phyloP scores from a whole-genome alignment of 2,113 vertebrate species.

The Mohoua ochrocephala region DNA sequence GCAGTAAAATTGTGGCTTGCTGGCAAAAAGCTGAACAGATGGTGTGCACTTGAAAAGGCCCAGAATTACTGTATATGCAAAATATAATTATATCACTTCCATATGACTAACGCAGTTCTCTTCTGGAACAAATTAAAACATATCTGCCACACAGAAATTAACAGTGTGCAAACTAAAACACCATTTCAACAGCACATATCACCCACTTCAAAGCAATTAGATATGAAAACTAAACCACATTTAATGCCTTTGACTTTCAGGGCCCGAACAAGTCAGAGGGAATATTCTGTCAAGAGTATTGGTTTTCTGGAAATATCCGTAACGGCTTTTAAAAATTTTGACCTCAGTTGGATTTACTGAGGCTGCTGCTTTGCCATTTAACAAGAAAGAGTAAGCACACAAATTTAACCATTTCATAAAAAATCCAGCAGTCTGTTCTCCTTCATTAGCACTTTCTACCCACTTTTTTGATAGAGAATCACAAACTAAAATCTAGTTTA shows the following conservation, averaged over 20 bases:
- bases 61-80: slow-evolving; percentile 52
- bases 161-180: slow-evolving; percentile 49
- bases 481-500: neutral
- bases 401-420: neutral
- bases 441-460: neutral
- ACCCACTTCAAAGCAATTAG: slow-evolving; percentile 49
- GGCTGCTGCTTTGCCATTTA: neutral
- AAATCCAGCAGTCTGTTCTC: neutral
- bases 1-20: slow-evolving; percentile 26
- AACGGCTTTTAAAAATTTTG: neutral
- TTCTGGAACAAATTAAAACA: slow-evolving; percentile 55
- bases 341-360: neutral
- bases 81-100: slow-evolving; percentile 60
- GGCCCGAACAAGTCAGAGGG: neutral
- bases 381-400: neutral
- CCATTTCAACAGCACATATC: slow-evolving; percentile 37
- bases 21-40: slow-evolving; percentile 55
- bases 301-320: neutral
- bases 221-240: slow-evolving; percentile 46
- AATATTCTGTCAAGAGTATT: neutral
- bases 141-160: slow-evolving; percentile 55
- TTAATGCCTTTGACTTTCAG: neutral
- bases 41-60: slow-evolving; percentile 43
- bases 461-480: neutral
- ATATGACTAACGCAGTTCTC: slow-evolving; percentile 39